Base-by-base conservation (phyloP, 1,140 invertebrate species). In the Gonioctena quinquepunctata region DNA sequence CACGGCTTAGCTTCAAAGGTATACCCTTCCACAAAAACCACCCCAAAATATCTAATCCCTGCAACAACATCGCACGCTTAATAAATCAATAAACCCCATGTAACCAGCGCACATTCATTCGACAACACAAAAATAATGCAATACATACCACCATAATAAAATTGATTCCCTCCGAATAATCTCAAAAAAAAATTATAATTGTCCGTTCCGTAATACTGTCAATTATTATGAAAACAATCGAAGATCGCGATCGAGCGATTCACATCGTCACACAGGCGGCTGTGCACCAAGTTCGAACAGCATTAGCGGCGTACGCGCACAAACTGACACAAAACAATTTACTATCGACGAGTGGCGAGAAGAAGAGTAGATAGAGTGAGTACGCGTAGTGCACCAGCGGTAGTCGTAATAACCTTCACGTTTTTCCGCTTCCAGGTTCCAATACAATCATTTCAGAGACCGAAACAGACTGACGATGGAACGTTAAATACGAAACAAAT, bases 271-370 rank as follows among this genome's bases (percentile, higher is more conserved):
- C 33, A 42, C 16, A 42, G 13, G 33, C 33, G 19, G 16, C 61
- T 5, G 61, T 63, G 19, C 61, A 63, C 42, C 27, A 11, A n/a
- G 23, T 22, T 21, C 27, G 19, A 18, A 21, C 61, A 63, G 33
- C 61, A 22, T 19, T 19, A 19, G 0, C 19, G 19, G 21, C 28
- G 61, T 63, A 48, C 61, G 61, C 61, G 61, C 61, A 63, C 25
- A 18, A 28, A 63, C 61, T 63, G 42, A 63, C 61, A 60, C 57
- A 60, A 60, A 49, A 48, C 54, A 57, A 57, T 23, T 23, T 13
- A 25, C 21, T 2, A 57, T 57, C 54, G 16, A 57, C 21, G 16
- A 2, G 48, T 18, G 48, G 19, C 13, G 48, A 49, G n/a, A n/a
- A n/a, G n/a, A n/a, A n/a, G 33, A n/a, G 13, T 13, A 42, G 33